These are phyloP conservation scores for Holocentrus rufus DNA, from an alignment of 2,797 vertebrate species.

Conservation along the genomic window DNA sequence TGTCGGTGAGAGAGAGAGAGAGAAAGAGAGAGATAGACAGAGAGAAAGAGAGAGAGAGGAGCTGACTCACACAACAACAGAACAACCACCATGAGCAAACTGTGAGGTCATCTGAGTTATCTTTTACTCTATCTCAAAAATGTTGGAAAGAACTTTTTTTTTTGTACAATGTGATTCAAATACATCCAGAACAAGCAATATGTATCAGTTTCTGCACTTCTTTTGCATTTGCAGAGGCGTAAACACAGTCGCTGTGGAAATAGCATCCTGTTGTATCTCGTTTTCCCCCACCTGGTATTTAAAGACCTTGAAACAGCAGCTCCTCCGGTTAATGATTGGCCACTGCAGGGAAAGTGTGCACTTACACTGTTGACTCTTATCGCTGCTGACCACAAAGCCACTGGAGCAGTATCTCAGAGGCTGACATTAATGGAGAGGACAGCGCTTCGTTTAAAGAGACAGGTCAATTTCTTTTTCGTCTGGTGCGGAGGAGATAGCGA, in stretches of 20 bases:
- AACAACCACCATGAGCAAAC: background rate
- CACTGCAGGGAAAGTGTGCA: conserved; percentile 75
- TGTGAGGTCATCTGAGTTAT: conserved; percentile 15
- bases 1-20: conserved; percentile 25
- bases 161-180: background rate
- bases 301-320: conserved; percentile 77
- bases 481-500: conserved; percentile 60
- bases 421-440: conserved; percentile 78
- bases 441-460: conserved; percentile 72
- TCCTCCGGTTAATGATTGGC: conserved; percentile 81
- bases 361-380: conserved; percentile 82
- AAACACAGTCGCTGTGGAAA: conserved; percentile 6
- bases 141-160: background rate
- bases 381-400: conserved; percentile 77
- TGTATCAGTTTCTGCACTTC: background rate
- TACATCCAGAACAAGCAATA: background rate
- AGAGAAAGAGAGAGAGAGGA: background rate
- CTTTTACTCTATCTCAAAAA: conserved; percentile 3
- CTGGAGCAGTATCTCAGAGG: conserved; percentile 71
- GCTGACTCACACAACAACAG: conserved; percentile 15
- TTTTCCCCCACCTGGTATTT: conserved; percentile 68
- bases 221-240: conserved; percentile 3
- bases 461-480: conserved; percentile 69
- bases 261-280: conserved; percentile 44
- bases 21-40: background rate